Evolutionary conservation across 1,140 invertebrate genomes (phyloP).

Genomic region (Bilobella aurantiaca): DNA sequence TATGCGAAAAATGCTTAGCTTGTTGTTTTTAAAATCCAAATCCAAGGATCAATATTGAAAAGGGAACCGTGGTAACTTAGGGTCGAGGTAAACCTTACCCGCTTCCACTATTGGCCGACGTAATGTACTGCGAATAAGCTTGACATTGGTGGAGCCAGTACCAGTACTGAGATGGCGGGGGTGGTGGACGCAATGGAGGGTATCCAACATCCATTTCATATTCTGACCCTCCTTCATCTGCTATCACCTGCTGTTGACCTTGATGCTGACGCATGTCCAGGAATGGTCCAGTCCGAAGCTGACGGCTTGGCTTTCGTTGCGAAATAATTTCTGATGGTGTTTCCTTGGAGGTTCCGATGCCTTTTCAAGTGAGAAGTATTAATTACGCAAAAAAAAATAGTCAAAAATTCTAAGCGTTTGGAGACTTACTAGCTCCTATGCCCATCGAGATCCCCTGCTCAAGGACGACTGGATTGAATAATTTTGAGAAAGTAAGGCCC

Average conservation of each 20-base stretch:
- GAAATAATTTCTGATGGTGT: too few relatives aligned
- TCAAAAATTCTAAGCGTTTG: neutral
- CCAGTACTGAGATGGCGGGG: constrained; percentile 28
- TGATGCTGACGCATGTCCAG: constrained; percentile 17
- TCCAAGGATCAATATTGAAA: too few relatives aligned
- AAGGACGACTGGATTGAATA: neutral
- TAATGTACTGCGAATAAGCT: constrained; percentile 24
- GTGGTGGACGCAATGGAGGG: constrained; percentile 18
- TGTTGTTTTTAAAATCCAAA: too few relatives aligned
- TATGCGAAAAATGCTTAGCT: too few relatives aligned
- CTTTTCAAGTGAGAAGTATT: too few relatives aligned
- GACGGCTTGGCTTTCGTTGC: too few relatives aligned
- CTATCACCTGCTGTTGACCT: constrained; percentile 7
- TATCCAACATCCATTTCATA: constrained; percentile 24
- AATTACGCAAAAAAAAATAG: too few relatives aligned
- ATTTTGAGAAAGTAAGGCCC: neutral
- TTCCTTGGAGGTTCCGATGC: too few relatives aligned
- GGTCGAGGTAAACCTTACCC: neutral
- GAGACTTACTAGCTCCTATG: constrained; percentile 18
- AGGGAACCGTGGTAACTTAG: neutral
- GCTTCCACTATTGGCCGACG: constrained; percentile 1
- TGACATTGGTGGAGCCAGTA: constrained; percentile 12
- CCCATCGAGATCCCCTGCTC: constrained; percentile 15
- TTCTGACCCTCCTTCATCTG: constrained; percentile 3
- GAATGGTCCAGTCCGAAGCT: constrained; percentile 4